Conservation (phyloP, 2,888 invertebrate species). For the Plemyria rubiginata region DNA sequence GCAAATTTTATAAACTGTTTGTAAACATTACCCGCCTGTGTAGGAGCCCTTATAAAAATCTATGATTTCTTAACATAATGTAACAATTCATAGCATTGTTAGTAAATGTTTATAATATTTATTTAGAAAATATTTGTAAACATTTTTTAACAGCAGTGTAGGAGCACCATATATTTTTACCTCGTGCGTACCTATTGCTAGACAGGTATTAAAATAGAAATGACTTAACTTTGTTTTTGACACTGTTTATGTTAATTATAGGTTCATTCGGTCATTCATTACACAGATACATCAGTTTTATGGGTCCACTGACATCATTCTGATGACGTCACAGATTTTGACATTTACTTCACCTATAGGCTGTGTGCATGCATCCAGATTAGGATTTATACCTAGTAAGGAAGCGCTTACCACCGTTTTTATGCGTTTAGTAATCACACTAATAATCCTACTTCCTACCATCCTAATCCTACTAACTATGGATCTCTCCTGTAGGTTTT, state of each 20-base stretch:
- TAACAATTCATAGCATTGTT: too few relatives aligned
- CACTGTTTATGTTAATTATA: slow-evolving; percentile 8
- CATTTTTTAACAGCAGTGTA: too few relatives aligned
- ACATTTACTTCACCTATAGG: slow-evolving; percentile 39
- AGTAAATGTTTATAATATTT: too few relatives aligned
- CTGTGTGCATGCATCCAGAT: slow-evolving; percentile 53
- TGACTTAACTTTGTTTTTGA: slow-evolving; percentile 7
- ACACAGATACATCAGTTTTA: slow-evolving; percentile 24
- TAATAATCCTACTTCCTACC: too few relatives aligned
- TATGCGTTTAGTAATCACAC: background rate
- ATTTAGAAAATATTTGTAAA: too few relatives aligned
- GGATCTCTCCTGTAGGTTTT: too few relatives aligned
- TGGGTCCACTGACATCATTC: slow-evolving; percentile 44
- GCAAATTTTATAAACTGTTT: too few relatives aligned
- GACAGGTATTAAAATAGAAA: slow-evolving; percentile 12
- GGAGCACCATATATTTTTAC: too few relatives aligned
- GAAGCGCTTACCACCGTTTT: slow-evolving; percentile 9
- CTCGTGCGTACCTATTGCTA: background rate
- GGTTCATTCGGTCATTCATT: slow-evolving; percentile 10
- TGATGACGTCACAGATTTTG: slow-evolving; percentile 42
- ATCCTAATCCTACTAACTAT: too few relatives aligned
- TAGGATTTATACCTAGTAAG: slow-evolving; percentile 10
- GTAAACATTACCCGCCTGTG: too few relatives aligned
- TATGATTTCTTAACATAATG: too few relatives aligned
- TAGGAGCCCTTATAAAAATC: too few relatives aligned